Percentiles rank a stretch among this genome's conserved stretches.
Evolutionary conservation across 2,888 invertebrate species (phyloP).

Genomic region (Ectemnius lituratus): DNA sequence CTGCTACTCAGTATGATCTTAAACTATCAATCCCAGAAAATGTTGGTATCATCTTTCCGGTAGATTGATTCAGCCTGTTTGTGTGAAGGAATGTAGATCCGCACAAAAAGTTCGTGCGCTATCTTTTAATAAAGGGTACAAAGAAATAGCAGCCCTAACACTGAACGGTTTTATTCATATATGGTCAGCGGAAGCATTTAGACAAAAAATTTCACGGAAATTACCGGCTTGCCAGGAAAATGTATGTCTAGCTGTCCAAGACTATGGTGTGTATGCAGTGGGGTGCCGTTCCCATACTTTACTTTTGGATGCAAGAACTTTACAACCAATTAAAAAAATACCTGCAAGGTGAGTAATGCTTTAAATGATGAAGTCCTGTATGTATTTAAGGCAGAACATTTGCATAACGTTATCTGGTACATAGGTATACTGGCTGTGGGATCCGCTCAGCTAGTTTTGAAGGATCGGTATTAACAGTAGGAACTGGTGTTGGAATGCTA

Average conservation of each 20-base stretch:
- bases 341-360: slow-evolving; percentile 69
- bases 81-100: slow-evolving; percentile 88
- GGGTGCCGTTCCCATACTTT: slow-evolving; percentile 96
- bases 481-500: slow-evolving; percentile 93
- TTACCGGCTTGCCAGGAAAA: slow-evolving; percentile 95
- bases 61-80: slow-evolving; percentile 80
- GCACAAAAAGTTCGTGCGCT: slow-evolving; percentile 91
- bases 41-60: slow-evolving; percentile 6
- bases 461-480: slow-evolving; percentile 93
- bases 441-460: slow-evolving; percentile 95
- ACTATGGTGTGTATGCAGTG: slow-evolving; percentile 93
- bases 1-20: background rate
- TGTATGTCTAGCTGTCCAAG: slow-evolving; percentile 93
- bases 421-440: slow-evolving; percentile 94
- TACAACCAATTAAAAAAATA: slow-evolving; percentile 82
- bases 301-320: slow-evolving; percentile 91
- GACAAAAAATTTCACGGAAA: slow-evolving; percentile 91
- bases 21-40: background rate
- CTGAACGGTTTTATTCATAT: slow-evolving; percentile 96
- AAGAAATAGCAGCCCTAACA: slow-evolving; percentile 94
- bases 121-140: slow-evolving; percentile 90
- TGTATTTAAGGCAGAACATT: background rate
- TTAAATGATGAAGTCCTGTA: background rate
- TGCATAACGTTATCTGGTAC: slow-evolving; percentile 64
- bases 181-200: slow-evolving; percentile 93